Evolutionary conservation across 2,888 invertebrate species (phyloP).

Genomic region (Pantelozetes paolii): DNA sequence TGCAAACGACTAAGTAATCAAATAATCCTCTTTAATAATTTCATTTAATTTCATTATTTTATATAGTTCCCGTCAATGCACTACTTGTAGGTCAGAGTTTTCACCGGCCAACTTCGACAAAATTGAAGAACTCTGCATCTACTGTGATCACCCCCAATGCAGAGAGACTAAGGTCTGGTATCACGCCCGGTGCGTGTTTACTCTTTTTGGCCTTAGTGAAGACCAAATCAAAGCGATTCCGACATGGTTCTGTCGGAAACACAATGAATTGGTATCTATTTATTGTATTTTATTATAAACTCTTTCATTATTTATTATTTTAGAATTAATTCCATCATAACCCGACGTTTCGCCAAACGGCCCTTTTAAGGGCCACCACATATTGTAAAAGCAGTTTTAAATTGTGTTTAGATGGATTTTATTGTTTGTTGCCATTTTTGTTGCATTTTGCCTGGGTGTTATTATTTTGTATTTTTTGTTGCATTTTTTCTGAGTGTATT

Average conservation of each 20-base stretch:
- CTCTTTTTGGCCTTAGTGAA: not conserved
- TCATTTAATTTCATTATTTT: not conserved
- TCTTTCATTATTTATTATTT: too few relatives aligned
- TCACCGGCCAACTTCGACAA: not conserved
- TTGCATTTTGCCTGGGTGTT: too few relatives aligned
- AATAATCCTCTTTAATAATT: too few relatives aligned
- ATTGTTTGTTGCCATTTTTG: too few relatives aligned
- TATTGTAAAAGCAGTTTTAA: too few relatives aligned
- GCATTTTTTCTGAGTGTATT: too few relatives aligned
- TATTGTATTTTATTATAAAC: too few relatives aligned
- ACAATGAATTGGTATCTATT: not conserved
- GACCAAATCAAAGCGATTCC: not conserved
- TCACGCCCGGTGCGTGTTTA: not conserved
- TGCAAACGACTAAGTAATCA: not conserved
- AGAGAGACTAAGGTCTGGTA: not conserved
- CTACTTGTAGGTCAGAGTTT: not conserved
- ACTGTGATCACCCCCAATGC: not conserved
- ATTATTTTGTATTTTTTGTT: too few relatives aligned
- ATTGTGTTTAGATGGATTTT: too few relatives aligned
- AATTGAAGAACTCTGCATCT: not conserved
- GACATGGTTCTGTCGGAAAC: not conserved
- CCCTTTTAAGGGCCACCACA: too few relatives aligned
- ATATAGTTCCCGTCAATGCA: not conserved
- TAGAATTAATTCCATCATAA: too few relatives aligned
- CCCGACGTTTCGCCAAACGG: too few relatives aligned